Evolutionary conservation across 2,888 invertebrate genomes (phyloP).

Genomic region (Lordiphosa fenestrarum): DNA sequence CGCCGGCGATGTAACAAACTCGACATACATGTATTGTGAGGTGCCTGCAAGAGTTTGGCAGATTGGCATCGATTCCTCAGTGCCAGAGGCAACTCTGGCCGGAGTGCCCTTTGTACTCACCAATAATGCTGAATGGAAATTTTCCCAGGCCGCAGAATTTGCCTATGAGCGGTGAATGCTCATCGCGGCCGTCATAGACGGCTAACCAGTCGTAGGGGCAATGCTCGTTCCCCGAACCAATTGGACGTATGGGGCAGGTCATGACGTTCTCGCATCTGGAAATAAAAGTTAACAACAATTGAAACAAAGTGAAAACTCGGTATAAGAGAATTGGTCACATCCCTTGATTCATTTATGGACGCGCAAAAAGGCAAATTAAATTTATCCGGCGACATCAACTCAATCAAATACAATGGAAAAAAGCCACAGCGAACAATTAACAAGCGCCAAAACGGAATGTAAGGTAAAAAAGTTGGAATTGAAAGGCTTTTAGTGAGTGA

Average conservation of each 20-base stretch:
- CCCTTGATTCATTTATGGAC: slow-evolving; percentile 16
- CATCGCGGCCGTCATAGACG: slow-evolving; percentile 94
- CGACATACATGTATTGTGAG: slow-evolving; percentile 92
- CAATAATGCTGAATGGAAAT: slow-evolving; percentile 96
- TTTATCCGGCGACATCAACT: slow-evolving; percentile 25
- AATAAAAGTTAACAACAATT: slow-evolving; percentile 11
- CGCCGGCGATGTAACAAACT: slow-evolving; percentile 93
- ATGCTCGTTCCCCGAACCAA: slow-evolving; percentile 91
- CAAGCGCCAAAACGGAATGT: slow-evolving; percentile 14
- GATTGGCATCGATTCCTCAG: slow-evolving; percentile 11
- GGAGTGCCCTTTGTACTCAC: slow-evolving; percentile 62
- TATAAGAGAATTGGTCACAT: neutral
- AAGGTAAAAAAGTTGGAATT: slow-evolving; percentile 8
- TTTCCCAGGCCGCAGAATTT: slow-evolving; percentile 96
- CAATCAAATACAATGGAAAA: slow-evolving; percentile 19
- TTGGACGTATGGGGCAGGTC: slow-evolving; percentile 96
- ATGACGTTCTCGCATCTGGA: slow-evolving; percentile 93
- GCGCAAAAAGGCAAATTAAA: slow-evolving; percentile 34
- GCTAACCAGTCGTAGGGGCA: slow-evolving; percentile 95
- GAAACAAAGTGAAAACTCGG: slow-evolving; percentile 1
- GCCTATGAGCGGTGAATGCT: slow-evolving; percentile 92
- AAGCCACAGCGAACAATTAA: slow-evolving; percentile 31
- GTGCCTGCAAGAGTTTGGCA: slow-evolving; percentile 82
- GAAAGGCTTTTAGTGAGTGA: too few species aligned
- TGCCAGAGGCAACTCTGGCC: neutral